phyloP scores from a whole-genome alignment of 2,113 vertebrate genomes.

The Eurystomus gularis region DNA sequence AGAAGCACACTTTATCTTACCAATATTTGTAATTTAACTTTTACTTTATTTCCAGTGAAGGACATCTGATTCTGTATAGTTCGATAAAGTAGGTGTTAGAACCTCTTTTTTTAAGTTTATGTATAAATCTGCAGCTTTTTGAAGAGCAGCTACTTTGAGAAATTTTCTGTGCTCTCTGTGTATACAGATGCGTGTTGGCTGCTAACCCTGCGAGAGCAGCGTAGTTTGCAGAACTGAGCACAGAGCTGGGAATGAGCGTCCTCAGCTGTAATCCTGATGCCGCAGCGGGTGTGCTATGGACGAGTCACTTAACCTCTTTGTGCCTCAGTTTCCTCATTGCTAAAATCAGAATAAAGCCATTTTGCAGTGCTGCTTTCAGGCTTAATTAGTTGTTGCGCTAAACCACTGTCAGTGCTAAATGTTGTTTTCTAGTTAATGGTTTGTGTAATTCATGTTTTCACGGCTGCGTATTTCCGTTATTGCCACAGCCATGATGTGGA shows the following conservation, averaged over 20 bases:
- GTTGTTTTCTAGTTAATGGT: slow-evolving; percentile 4
- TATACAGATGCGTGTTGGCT: neutral
- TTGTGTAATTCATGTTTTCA: neutral
- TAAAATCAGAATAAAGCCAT: slow-evolving; percentile 3
- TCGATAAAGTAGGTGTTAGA: slow-evolving; percentile 45
- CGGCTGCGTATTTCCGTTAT: neutral
- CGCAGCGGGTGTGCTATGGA: neutral
- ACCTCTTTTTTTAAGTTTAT: neutral
- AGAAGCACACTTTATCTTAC: neutral
- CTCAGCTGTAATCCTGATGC: neutral
- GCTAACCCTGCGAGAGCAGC: neutral
- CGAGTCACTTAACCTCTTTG: neutral
- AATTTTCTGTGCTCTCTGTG: neutral
- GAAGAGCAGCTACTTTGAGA: neutral
- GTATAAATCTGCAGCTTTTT: slow-evolving; percentile 23
- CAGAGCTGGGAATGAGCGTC: neutral
- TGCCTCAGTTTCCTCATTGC: slow-evolving; percentile 35
- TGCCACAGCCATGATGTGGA: neutral
- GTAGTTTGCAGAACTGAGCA: neutral
- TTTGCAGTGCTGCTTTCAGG: slow-evolving; percentile 26
- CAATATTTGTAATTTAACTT: slow-evolving; percentile 26
- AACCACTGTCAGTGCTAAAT: neutral
- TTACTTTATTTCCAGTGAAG: slow-evolving; percentile 45
- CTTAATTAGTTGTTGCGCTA: neutral
- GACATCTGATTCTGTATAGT: slow-evolving; percentile 13